Evolutionary conservation across 2,888 invertebrate genomes (phyloP).

Genomic region (Icerya purchasi): DNA sequence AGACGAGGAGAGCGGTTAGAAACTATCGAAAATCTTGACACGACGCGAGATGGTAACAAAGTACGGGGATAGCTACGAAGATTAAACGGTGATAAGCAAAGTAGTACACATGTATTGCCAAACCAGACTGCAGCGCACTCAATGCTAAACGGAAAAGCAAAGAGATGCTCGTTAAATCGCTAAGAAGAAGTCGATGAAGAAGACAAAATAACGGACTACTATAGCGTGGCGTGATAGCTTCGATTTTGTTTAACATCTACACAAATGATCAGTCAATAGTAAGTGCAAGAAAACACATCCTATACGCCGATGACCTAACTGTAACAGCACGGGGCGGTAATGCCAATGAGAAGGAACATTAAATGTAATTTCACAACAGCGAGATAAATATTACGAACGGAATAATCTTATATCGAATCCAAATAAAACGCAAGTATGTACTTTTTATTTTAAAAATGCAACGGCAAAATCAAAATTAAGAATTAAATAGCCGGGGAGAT

Average conservation of each 20-base stretch:
- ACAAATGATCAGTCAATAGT: neutral
- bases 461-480: too few relatives aligned
- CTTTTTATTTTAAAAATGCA: neutral
- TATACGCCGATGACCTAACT: neutral
- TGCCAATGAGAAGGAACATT: neutral
- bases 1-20: neutral
- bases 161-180: neutral
- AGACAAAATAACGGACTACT: too few relatives aligned
- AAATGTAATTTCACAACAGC: neutral
- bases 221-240: neutral
- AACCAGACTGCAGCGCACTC: neutral
- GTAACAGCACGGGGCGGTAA: neutral
- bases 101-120: neutral
- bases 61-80: neutral
- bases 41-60: neutral
- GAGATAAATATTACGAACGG: neutral
- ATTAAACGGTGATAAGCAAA: neutral
- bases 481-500: too few relatives aligned
- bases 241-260: neutral
- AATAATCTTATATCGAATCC: neutral
- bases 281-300: neutral
- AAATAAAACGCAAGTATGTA: neutral
- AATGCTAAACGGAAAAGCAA: neutral
- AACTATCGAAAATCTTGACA: neutral
- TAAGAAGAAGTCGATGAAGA: too few relatives aligned